phyloP scores from a whole-genome alignment of 2,113 vertebrate species.

The Numenius arquata region DNA sequence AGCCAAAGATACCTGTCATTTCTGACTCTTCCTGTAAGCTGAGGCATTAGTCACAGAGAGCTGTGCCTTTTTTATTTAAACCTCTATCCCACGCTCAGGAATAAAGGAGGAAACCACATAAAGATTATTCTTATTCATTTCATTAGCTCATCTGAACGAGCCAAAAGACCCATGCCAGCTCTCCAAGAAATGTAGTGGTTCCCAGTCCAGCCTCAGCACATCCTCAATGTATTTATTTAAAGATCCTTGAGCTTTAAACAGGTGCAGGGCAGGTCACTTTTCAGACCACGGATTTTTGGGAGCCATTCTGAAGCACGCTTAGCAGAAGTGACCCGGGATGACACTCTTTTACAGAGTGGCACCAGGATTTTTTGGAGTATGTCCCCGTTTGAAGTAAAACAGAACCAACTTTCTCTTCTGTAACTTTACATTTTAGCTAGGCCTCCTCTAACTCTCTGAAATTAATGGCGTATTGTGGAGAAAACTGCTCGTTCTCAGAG shows the following conservation, averaged over 20 bases:
- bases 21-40: neutral
- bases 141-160: neutral
- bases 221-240: neutral
- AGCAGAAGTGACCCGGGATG: neutral
- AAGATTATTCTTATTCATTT: neutral
- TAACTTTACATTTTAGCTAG: too few relatives aligned
- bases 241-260: neutral
- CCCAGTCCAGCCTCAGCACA: neutral
- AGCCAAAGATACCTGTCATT: neutral
- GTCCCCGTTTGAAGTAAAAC: too few relatives aligned
- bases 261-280: neutral
- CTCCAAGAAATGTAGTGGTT: neutral
- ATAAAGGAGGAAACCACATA: neutral
- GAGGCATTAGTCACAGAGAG: neutral
- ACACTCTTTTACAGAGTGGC: neutral
- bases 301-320: neutral
- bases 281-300: neutral
- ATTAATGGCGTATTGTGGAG: too few relatives aligned
- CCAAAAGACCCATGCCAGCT: neutral
- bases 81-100: neutral
- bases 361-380: neutral
- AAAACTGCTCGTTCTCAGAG: too few relatives aligned
- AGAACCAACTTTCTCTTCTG: too few relatives aligned
- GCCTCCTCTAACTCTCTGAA: too few relatives aligned
- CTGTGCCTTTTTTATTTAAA: neutral